Evolutionary conservation across 2,113 vertebrate genomes (phyloP), one percentile per base, ranked within the genome.

Genomic region (Carassius carassius): DNA sequence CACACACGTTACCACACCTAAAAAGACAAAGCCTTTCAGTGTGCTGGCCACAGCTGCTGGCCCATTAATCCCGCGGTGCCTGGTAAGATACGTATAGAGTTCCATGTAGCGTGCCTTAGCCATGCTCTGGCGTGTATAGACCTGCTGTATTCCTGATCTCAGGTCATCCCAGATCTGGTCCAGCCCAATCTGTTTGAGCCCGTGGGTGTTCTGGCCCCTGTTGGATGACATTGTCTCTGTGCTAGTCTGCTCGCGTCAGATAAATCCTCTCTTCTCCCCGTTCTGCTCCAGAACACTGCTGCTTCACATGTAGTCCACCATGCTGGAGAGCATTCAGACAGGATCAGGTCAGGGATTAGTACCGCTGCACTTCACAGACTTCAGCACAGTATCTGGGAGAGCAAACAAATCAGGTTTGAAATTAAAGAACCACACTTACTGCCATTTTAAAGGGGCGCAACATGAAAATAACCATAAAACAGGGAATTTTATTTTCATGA

Each of bases 31-130:
- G 44, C 56, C 25, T 54, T 70, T 25, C 29, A 77, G 13, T 63
- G 47, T 54, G 29, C 19, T 65, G 65, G 10, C 60, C 63, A 51
- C 63, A 67, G 37, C 56, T 54, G 25, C 0, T 21, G 41, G 49
- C 80, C 78, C 80, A 41, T 58, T 47, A 70, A 25, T 37, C 32
- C 32, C 3, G 1, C 19, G 0, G 49, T 78, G 62, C 21, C 56
- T 58, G 47, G 32, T 67, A 96, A 95, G 97, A 99, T 99, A 99
- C 97, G 97, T 99, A 94, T 99, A 99, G 91, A 99, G 98, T 93
- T 99, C 97, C 97, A 99, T 99, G 93, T 99, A 97, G 92, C 96
- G 94, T 89, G 96, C 95, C 84, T 96, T 97, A 0, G 96, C 96
- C 96, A 97, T 97, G 87, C 96, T 97, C 90, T 97, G 96, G 87